Base-by-base conservation (phyloP, 2,888 invertebrate genomes). In the Agapostemon virescens region DNA sequence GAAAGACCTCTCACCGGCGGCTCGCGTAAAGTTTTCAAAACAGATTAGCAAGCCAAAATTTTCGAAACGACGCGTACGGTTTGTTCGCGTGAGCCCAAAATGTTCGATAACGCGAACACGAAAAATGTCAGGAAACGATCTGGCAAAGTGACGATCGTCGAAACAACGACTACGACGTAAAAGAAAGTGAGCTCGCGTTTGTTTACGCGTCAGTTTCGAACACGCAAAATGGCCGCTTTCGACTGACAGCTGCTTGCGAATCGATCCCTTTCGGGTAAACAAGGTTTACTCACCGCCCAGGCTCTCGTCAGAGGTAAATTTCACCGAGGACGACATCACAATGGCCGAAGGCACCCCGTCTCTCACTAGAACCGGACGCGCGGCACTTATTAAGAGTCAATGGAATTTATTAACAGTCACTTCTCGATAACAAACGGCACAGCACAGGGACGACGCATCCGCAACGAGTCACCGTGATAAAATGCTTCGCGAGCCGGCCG, bases 221-320 rank as follows among this genome's bases (percentile, higher is more conserved):
- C 88, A 85, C 86, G 90, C 89, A 88, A 90, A 91, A 91, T 91
- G 91, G 91, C 91, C 87, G 90, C 90, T 84, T 82, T 83, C 83
- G 30, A 82, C 72, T 88, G 88, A 90, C 89, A 90, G 89, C 88
- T 89, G 88, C 81, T 85, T n/a, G n/a, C 69, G 78, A 38, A 42
- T 71, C 49, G 20, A 45, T 63, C 38, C n/a, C 3, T 11, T 11
- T n/a, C 1, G 23, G 3, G n/a, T 69, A 66, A 73, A 40, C 15
- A 9, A 45, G 20, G 0, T 30, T 13, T 55, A 90, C 92, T 90
- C 85, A 92, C 92, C 92, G 85, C 92, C 91, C 40, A 92, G 86
- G 61, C 85, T 82, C 83, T 92, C 92, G 81, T 92, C 92, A 77
- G 90, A 89, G 61, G 88, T 88, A 67, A 85, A 90, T 83, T 91